Percentiles rank a stretch among this genome's conserved stretches.
These are phyloP conservation scores for Lagria hirta DNA, from an alignment of 2,888 invertebrate species.

Conservation along the genomic window DNA sequence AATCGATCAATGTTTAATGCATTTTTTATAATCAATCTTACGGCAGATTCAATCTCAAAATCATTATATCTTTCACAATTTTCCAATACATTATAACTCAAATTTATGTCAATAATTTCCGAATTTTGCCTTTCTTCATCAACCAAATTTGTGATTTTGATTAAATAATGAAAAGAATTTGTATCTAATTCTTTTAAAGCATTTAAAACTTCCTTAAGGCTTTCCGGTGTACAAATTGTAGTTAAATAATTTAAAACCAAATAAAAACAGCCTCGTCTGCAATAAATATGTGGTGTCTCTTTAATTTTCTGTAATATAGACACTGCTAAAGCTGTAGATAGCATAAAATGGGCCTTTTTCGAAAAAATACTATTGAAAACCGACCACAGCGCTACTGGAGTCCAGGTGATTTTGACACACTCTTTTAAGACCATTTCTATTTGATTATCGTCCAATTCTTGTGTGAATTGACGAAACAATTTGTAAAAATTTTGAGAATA, in stretches of 20 bases:
- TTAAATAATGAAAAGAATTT: no score
- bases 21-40: no score
- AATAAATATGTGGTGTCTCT: conserved; percentile 38
- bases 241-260: conserved; percentile 12
- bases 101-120: no score
- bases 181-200: no score
- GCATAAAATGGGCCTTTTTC: conserved; percentile 8
- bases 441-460: conserved; percentile 25
- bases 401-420: conserved; percentile 35
- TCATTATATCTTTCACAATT: no score
- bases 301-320: conserved; percentile 28
- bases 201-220: no score
- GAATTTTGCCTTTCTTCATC: no score
- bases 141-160: no score
- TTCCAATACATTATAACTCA: no score
- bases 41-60: no score
- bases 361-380: conserved; percentile 33
- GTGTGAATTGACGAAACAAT: conserved; percentile 25
- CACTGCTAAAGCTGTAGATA: conserved; percentile 20
- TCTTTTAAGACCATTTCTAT: conserved; percentile 33
- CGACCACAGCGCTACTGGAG: conserved; percentile 39
- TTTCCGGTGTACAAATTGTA: neutral
- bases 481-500: conserved; percentile 10
- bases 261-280: conserved; percentile 34
- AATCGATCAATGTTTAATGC: no score